These are phyloP conservation scores for Pogoniulus pusillus DNA, from an alignment of 2,797 vertebrate species.

Conservation along the genomic window DNA sequence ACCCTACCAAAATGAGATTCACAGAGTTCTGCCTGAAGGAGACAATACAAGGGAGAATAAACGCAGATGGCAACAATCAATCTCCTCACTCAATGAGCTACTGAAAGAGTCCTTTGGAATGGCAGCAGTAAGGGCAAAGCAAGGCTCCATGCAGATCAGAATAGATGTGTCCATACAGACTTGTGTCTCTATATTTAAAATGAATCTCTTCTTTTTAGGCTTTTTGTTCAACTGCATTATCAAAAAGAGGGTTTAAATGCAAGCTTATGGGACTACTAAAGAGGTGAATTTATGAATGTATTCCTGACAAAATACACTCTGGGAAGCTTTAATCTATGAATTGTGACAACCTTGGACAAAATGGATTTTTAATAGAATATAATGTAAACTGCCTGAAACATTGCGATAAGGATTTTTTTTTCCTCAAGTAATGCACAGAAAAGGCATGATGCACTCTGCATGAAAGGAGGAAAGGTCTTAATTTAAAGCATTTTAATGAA, in stretches of 20 bases:
- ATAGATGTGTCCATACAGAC: not conserved
- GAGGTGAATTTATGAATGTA: slow-evolving; percentile 55
- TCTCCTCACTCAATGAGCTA: not conserved
- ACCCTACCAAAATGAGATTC: not conserved
- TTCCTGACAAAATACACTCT: slow-evolving; percentile 47
- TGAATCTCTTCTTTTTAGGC: slow-evolving; percentile 36
- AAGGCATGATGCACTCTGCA: slow-evolving; percentile 26
- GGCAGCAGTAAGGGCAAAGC: not conserved
- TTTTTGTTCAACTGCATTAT: slow-evolving; percentile 35
- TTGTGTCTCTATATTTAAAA: slow-evolving; percentile 4
- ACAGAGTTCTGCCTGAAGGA: not conserved
- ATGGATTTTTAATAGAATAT: slow-evolving; percentile 75
- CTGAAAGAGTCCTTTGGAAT: not conserved
- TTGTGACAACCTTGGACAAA: slow-evolving; percentile 71
- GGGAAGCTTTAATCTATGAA: slow-evolving; percentile 64
- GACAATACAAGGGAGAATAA: not conserved
- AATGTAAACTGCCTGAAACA: slow-evolving; percentile 75
- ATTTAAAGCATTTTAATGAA: slow-evolving; percentile 75
- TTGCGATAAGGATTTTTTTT: slow-evolving; percentile 70
- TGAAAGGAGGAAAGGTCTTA: slow-evolving; percentile 67
- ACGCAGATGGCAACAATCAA: not conserved
- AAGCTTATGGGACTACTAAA: slow-evolving; percentile 37
- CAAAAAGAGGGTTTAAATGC: slow-evolving; percentile 66
- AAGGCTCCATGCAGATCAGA: not conserved
- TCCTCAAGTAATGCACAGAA: not conserved